Evolutionary conservation across 1,140 invertebrate genomes (phyloP).

Genomic region (Prorops nasuta): DNA sequence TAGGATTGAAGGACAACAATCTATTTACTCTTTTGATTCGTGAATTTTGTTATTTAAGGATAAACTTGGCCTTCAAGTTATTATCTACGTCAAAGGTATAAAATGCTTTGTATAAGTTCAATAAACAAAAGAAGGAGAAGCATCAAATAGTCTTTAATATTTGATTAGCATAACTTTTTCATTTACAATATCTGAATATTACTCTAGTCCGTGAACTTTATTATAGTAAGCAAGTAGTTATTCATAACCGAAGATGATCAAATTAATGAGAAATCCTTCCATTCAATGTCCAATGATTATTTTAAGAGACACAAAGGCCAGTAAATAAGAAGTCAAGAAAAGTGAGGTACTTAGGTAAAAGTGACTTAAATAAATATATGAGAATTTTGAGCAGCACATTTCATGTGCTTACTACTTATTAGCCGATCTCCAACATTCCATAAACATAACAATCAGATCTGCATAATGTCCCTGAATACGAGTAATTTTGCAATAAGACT

Average conservation of each 20-base stretch:
- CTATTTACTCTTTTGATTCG: too few species aligned
- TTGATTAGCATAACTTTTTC: constrained; percentile 20
- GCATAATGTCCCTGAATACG: constrained; percentile 16
- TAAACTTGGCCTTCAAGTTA: too few species aligned
- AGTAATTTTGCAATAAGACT: background rate
- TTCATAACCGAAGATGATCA: constrained; percentile 14
- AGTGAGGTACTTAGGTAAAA: constrained; percentile 36
- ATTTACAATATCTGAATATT: too few species aligned
- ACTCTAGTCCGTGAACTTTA: constrained; percentile 31
- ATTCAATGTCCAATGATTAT: constrained; percentile 30
- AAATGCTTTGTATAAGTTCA: too few species aligned
- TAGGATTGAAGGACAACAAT: constrained; percentile 10
- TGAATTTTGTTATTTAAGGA: too few species aligned
- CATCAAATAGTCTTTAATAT: constrained; percentile 14
- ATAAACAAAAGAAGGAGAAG: constrained; percentile 1
- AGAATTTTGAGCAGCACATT: constrained; percentile 35
- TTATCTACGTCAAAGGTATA: too few species aligned
- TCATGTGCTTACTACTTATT: constrained; percentile 22
- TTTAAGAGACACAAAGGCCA: constrained; percentile 27
- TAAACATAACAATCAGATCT: constrained; percentile 14
- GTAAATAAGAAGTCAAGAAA: constrained; percentile 26
- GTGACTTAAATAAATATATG: constrained; percentile 27
- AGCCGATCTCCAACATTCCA: constrained; percentile 33
- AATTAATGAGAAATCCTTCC: constrained; percentile 22
- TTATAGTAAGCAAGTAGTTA: constrained; percentile 17